Base-by-base conservation (phyloP, 2,797 vertebrate species). In the Enteromius anoplus region DNA sequence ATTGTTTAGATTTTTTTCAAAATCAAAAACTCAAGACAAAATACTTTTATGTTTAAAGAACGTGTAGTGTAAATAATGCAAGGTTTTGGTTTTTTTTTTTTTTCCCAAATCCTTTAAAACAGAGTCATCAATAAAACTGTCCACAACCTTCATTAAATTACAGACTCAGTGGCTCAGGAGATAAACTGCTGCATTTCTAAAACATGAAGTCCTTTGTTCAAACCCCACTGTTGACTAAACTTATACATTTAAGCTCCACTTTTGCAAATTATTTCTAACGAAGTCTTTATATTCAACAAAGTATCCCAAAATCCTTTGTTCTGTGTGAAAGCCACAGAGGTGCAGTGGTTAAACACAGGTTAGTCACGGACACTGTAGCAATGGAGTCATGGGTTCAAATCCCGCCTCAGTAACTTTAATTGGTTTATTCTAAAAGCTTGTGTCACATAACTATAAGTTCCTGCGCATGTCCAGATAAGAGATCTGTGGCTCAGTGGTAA, bases 341-440 rank as follows among this genome's bases (percentile, higher is more conserved):
- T n/a, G 21, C 45, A 72, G 8, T 51, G 45, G 45, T 4, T 72
- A 21, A 51, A 72, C 26, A 10, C 42, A 29, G 0, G 0, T 49
- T 49, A 71, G 2, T 49, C 0, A 8, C 3, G 45, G 4, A 6
- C 4, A 49, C 10, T 0, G 4, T 21, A 49, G 15, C 0, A 4
- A 11, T 32, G 0, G 15, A 19, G 8, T 19, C 0, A 0, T 51
- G 26, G 0, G 26, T 55, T 55, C 71, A 55, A 73, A 34, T 12
- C 49, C 5, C 3, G 34, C 3, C 7, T 71, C 23, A 71, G 42
- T 64, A 32, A 8, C 29, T 64, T 17, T 17, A 64, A 64, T 32
- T 32, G 14, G 14, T 32, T 64, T 34, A 19, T 32, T 64, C 15
- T 64, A 32, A 64, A 64, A 64, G 3, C 5, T 2, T 5, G 8